Evolutionary conservation across 2,888 invertebrate genomes (phyloP), one percentile per base, ranked within the genome.

Genomic region (Cheilosia vernalis): DNA sequence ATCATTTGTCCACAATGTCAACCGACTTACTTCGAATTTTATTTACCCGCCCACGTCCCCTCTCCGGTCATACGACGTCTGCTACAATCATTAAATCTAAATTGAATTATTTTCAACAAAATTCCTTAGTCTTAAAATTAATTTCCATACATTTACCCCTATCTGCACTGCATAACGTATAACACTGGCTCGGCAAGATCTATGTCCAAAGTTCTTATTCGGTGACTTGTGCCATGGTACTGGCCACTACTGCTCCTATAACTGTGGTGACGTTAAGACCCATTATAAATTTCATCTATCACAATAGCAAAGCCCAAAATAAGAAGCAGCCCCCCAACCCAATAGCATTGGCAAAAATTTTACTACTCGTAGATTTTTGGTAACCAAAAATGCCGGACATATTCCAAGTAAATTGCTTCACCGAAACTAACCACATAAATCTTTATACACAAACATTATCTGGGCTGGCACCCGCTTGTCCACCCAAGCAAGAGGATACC

Each of bases 341-440:
- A 27, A 13, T 2, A 13, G n/a, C 30, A 40, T 53, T 27, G 15
- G 49, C 47, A 69, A 72, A 66, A 69, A 76, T 80, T 70, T 76
- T 76, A 85, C 85, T 61, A 72, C 76, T 72, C 69, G 85, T 80
- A 86, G 81, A 82, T 86, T 82, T 77, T 76, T 78, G 86, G 77
- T 77, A 21, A 82, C 67, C 86, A 78, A 77, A 80, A 86, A 86
- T 86, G 73, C 82, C 86, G 82, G 86, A 82, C 86, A 86, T 86
- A 86, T 86, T 86, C 86, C 77, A 81, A 82, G 86, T 82, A 86
- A 86, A 86, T 86, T 86, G 86, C 86, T 86, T 86, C 72, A 82
- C 86, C 86, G 42, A 78, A 86, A 86, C 86, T 86, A 86, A 86
- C 86, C 86, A 78, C 86, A 86, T 86, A 86, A 86, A 86, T 86